Percentiles rank a stretch among this genome's conserved stretches.
These are phyloP conservation scores for Phalloptychus januarius DNA, from an alignment of 2,797 vertebrate genomes.

Conservation along the genomic window DNA sequence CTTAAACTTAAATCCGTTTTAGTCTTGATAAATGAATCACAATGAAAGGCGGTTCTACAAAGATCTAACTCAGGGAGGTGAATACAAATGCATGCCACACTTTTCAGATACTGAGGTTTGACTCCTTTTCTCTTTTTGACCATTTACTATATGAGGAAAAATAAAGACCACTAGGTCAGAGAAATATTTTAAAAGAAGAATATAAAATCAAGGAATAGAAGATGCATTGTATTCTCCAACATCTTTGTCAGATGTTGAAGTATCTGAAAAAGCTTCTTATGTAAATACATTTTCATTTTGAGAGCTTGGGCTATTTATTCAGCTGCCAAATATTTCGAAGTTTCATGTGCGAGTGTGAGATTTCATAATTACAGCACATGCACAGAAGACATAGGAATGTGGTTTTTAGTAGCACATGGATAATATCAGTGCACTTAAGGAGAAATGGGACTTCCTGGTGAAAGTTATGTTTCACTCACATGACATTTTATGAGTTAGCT, in stretches of 20 bases:
- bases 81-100: not conserved
- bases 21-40: not conserved
- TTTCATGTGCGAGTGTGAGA: not conserved
- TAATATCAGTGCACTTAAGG: not conserved
- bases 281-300: not conserved
- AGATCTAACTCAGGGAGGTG: not conserved
- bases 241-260: not conserved
- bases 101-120: not conserved
- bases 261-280: not conserved
- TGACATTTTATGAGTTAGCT: not conserved
- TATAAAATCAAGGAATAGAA: not conserved
- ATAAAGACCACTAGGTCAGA: not conserved
- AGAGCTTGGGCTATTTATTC: no score
- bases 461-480: not conserved
- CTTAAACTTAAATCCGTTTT: not conserved
- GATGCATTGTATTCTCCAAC: no score
- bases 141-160: not conserved
- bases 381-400: not conserved
- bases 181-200: not conserved
- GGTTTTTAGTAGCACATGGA: not conserved
- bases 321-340: not conserved
- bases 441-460: not conserved
- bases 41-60: not conserved
- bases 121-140: not conserved
- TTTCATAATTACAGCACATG: not conserved